Base-by-base conservation (phyloP, 2,113 vertebrate species). In the Uria lomvia region DNA sequence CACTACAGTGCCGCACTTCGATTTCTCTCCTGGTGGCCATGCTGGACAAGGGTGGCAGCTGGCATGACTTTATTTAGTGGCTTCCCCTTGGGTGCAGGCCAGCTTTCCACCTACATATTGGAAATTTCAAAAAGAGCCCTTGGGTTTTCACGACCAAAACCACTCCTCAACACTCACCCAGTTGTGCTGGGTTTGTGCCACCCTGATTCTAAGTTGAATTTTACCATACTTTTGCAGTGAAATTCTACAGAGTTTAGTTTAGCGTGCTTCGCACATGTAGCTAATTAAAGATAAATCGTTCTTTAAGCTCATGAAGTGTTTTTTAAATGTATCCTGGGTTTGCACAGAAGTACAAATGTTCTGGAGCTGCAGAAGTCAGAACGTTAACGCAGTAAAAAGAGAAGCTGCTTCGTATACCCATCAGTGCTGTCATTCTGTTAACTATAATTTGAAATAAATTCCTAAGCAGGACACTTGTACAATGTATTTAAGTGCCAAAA, bases 71-170 rank as follows among this genome's bases (percentile, higher is more conserved):
- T 3, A 9, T 38, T n/a, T 2, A 15, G 53, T 18, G 36, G 12
- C 17, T 50, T 74, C 10, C 40, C 19, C 22, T 32, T 30, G 43
- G 23, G 58, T 70, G 32, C 52, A 26, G 42, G 34, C 47, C 71
- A 60, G 10, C 19, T 74, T 52, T 27, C 53, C 11, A 21, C 65
- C 42, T 30, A 8, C 26, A 17, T 7, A 0, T 0, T 42, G 43
- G 30, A 47, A 14, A 16, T 58, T 16, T 49, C 27, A 6, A 27
- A 47, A 34, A n/a, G 27, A 23, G 10, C 45, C 53, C 12, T 53
- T 17, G 17, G 34, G 38, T 75, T 91, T 77, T 66, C 50, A 45
- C 1, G 0, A 80, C 45, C 52, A 86, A 30, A 89, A 30, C 18
- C 21, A 2, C 23, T 70, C 59, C 42, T 77, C 65, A 40, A 1